Base-by-base conservation (phyloP, 2,888 invertebrate genomes). In the Epiblema foenella region DNA sequence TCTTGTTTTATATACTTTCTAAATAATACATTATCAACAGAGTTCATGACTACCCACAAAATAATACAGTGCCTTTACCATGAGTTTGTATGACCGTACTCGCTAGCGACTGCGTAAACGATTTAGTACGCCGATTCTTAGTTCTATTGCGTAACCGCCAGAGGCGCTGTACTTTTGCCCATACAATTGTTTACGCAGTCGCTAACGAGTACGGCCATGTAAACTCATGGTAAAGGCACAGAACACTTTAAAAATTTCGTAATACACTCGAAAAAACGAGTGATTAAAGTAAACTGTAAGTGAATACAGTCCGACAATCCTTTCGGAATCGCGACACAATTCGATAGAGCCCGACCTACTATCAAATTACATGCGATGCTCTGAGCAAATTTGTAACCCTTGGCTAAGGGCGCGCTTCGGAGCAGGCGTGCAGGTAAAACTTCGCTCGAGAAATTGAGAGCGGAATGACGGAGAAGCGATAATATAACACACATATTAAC, bases 281-380 rank as follows among this genome's bases (percentile, higher is more conserved):
- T 20, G 15, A 33, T 39, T 39, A 54, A 64, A 64, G 5, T 64
- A 64, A 64, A 56, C 37, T 57, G 24, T 20, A 52, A 56, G 56
- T 15, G 42, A 29, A 33, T 66, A 18, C 33, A n/a, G 46, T 5
- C 37, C 46, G 58, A 58, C 49, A 67, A 62, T 71, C 62, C 62
- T 39, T 56, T 37, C 60, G n/a, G 18, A 71, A 71, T 71, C 71
- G 71, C 67, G 51, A 62, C 66, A 71, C 71, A 62, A 62, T 71
- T 67, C 71, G 67, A 71, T 71, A 62, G 62, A 71, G 71, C 67
- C 54, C 56, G 52, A 54, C 33, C 65, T 70, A n/a, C 57, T 67
- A 62, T 71, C 71, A 57, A 71, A 71, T 71, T 71, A 71, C 71
- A 71, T 51, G 51, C 54, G 70, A 33, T 54, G 62, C 60, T 70